Evolutionary conservation across 2,113 vertebrate genomes (phyloP), one percentile per base, ranked within the genome.

Genomic region (Urocolius indicus): DNA sequence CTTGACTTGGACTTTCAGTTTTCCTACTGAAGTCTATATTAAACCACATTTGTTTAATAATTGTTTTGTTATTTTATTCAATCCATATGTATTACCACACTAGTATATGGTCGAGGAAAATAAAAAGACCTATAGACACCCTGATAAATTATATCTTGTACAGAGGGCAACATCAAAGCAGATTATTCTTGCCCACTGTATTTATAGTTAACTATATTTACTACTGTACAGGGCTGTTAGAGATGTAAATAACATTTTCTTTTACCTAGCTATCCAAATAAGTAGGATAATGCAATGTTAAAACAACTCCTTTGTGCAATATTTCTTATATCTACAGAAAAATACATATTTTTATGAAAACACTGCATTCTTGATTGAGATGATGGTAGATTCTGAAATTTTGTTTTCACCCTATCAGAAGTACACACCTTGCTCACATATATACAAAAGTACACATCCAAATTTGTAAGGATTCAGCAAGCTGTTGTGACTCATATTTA

Each of bases 371-470:
- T 32, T 55, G 14, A 14, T 6, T 32, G 24, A 27, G n/a, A 80
- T 9, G 7, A 30, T 15, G 8, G 4, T 4, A 51, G 43, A 52
- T 52, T 62, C 32, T 18, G 48, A 17, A 4, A 13, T 59, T 65
- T 51, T 16, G 41, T 0, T 36, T 81, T 59, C 51, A 74, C 32
- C 7, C 11, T 63, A 0, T 38, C 8, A 59, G 0, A 9, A 5
- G 15, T 20, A 58, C 8, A 9, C 3, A 27, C 16, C 12, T 54
- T 30, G 3, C 36, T 73, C 22, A 43, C 16, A 5, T 17, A 9
- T 13, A 19, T 2, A 15, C 13, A 29, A 16, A 77, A 85, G 15
- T 30, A 38, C 6, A 38, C 22, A n/a, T 5, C 13, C 38, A 3
- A 17, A 46, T 34, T 36, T 1, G 0, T 3, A 59, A 54, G n/a